These are phyloP conservation scores for Aporophyla nigra DNA, from an alignment of 2,888 invertebrate genomes.

Conservation along the genomic window DNA sequence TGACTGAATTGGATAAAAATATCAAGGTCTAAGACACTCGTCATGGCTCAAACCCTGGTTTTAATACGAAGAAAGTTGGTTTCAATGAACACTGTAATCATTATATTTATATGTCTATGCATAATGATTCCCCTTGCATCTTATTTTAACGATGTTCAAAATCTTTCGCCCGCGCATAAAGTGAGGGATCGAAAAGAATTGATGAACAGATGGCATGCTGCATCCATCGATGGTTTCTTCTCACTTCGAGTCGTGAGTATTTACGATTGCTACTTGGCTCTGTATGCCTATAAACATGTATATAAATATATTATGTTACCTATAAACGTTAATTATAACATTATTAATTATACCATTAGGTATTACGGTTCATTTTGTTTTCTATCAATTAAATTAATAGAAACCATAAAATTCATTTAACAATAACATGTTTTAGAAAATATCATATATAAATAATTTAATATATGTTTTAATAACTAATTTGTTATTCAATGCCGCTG, in stretches of 20 bases:
- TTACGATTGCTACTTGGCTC: too few species aligned
- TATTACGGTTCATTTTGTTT: too few species aligned
- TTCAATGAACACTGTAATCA: conserved; percentile 27
- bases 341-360: too few species aligned
- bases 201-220: conserved; percentile 30
- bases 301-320: neutral
- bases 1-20: neutral
- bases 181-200: neutral
- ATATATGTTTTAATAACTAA: too few species aligned
- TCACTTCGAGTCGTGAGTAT: conserved; percentile 69
- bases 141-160: conserved; percentile 9
- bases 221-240: conserved; percentile 45
- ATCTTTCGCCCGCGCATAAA: neutral
- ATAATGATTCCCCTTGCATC: conserved; percentile 23
- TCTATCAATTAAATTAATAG: too few species aligned
- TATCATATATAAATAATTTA: too few species aligned
- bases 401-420: too few species aligned
- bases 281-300: neutral
- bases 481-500: too few species aligned
- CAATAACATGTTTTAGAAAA: too few species aligned
- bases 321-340: neutral
- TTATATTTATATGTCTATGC: conserved; percentile 40
- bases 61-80: conserved; percentile 14
- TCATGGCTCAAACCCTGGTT: neutral
- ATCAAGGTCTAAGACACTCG: neutral